Conservation (phyloP, 2,113 vertebrate genomes). For the Hipposideros armiger region DNA sequence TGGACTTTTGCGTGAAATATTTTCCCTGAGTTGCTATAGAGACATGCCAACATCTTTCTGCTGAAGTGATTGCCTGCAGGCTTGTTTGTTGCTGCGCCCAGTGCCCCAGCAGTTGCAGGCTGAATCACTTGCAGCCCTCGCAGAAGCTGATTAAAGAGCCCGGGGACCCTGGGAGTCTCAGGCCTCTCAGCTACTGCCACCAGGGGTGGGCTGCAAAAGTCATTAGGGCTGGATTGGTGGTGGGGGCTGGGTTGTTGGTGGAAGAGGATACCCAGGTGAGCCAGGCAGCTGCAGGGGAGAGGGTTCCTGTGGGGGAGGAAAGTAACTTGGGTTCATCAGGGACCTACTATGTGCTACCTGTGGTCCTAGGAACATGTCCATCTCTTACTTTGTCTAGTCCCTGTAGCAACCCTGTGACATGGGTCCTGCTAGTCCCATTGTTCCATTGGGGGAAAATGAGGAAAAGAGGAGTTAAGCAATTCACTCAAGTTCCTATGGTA, state of each 20-base stretch:
- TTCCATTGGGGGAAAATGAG: neutral
- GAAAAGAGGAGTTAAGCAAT: neutral
- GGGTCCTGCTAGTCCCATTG: neutral
- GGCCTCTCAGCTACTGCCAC: constrained; percentile 77
- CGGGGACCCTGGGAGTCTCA: constrained; percentile 72
- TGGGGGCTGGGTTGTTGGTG: neutral
- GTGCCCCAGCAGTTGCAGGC: constrained; percentile 79
- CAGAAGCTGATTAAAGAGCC: constrained; percentile 87
- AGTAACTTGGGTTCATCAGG: rapidly evolving
- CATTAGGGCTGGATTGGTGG: constrained; percentile 65
- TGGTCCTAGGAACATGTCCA: neutral
- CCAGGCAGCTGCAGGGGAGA: constrained; percentile 73
- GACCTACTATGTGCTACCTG: neutral
- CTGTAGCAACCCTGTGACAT: too few relatives aligned
- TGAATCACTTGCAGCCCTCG: constrained; percentile 85
- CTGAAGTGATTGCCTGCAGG: constrained; percentile 87
- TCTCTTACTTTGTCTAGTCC: neutral
- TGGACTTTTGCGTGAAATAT: constrained; percentile 90
- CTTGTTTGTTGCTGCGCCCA: constrained; percentile 88
- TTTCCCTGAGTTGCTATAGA: constrained; percentile 91
- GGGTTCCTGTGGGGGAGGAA: neutral
- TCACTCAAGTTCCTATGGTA: neutral
- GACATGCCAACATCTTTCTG: constrained; percentile 89
- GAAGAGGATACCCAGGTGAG: constrained; percentile 65
- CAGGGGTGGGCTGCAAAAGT: constrained; percentile 82